A percentile compares a stretch with the other conserved stretches of the same genome.
Evolutionary conservation across 2,888 invertebrate species (phyloP).

Genomic region (Synanthedon andrenaeformis): DNA sequence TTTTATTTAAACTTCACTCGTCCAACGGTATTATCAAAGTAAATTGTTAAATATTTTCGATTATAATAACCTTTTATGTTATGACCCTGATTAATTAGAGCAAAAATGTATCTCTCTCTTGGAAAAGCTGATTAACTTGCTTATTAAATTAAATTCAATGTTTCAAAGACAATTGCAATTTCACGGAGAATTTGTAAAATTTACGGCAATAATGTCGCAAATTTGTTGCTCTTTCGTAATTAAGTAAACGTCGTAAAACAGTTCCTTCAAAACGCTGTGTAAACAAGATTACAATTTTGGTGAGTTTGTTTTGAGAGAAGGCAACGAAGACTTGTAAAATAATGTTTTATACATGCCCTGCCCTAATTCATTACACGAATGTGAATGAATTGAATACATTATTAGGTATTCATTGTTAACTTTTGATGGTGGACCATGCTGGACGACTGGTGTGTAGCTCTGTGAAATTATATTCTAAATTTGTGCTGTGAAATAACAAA

Average conservation of each 20-base stretch:
- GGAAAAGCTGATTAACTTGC: not conserved
- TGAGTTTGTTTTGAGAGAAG: slow-evolving; percentile 8
- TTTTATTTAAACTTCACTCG: too few species aligned
- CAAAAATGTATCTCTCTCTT: not conserved
- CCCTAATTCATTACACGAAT: too few species aligned
- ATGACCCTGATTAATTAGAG: too few species aligned
- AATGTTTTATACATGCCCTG: not conserved
- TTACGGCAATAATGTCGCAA: slow-evolving; percentile 19
- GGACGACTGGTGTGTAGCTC: too few species aligned
- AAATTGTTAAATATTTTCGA: too few species aligned
- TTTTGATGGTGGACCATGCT: too few species aligned
- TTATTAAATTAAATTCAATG: not conserved
- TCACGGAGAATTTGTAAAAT: slow-evolving; percentile 12
- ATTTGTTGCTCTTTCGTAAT: slow-evolving; percentile 22
- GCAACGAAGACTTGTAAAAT: slow-evolving; percentile 1
- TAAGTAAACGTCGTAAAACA: slow-evolving; percentile 23
- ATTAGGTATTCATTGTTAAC: too few species aligned
- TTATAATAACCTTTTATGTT: too few species aligned
- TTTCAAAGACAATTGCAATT: slow-evolving; percentile 9
- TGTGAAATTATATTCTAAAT: too few species aligned
- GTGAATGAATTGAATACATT: too few species aligned
- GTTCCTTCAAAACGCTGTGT: slow-evolving; percentile 21
- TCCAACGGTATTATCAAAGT: too few species aligned
- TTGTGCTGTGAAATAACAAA: too few species aligned
- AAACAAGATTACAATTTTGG: slow-evolving; percentile 29